Conservation (phyloP, 1,140 invertebrate genomes). For the Drosophila guanche region DNA sequence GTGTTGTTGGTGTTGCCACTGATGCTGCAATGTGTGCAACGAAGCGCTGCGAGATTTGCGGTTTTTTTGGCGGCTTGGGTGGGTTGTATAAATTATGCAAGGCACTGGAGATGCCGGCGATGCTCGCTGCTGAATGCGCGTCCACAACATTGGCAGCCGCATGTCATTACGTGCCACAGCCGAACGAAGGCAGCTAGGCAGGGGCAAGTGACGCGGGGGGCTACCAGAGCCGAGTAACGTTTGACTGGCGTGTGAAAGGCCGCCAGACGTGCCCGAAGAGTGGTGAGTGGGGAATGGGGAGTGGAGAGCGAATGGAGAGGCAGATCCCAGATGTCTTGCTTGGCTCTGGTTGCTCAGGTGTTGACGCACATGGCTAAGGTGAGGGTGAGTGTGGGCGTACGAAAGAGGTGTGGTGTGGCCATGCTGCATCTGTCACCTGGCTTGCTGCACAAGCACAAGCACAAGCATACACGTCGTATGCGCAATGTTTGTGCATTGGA, state of each 20-base stretch:
- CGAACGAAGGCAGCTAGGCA: slow-evolving; percentile 26
- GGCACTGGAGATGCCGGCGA: slow-evolving; percentile 30
- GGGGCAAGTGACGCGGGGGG: background rate
- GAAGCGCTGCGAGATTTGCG: slow-evolving; percentile 69
- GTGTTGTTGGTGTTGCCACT: slow-evolving; percentile 7
- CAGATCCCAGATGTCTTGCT: slow-evolving; percentile 30
- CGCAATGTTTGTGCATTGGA: slow-evolving; percentile 54
- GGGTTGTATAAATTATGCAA: slow-evolving; percentile 70
- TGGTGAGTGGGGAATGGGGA: background rate
- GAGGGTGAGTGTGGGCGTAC: background rate
- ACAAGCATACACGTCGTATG: slow-evolving; percentile 24
- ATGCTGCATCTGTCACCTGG: slow-evolving; percentile 56
- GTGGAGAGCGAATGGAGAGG: slow-evolving; percentile 16
- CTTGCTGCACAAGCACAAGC: slow-evolving; percentile 17
- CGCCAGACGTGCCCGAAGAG: slow-evolving; percentile 39
- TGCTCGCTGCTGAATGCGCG: slow-evolving; percentile 39
- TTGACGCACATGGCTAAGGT: slow-evolving; percentile 49
- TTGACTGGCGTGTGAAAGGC: slow-evolving; percentile 61
- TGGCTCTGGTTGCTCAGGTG: slow-evolving; percentile 38
- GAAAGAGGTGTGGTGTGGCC: background rate
- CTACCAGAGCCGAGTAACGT: slow-evolving; percentile 20
- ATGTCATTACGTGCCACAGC: slow-evolving; percentile 72
- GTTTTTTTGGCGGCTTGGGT: slow-evolving; percentile 63
- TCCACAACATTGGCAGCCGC: slow-evolving; percentile 72
- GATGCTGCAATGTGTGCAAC: slow-evolving; percentile 23